Evolutionary conservation across 2,888 invertebrate species (phyloP).

Genomic region (Macrosoma leucophasiata): DNA sequence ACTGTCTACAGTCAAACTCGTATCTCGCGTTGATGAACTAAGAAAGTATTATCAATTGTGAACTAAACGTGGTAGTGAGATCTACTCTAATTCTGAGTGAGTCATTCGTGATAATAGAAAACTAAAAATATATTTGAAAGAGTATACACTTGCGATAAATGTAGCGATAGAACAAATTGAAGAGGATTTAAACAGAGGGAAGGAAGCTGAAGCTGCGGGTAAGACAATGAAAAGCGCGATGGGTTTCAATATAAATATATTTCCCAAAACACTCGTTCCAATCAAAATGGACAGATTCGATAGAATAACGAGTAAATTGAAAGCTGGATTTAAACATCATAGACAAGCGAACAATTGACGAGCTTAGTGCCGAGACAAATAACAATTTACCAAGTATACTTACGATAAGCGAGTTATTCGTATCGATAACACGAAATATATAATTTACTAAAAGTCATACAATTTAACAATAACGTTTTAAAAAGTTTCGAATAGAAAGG

Average conservation of each 20-base stretch:
- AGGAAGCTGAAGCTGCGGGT: conserved; percentile 51
- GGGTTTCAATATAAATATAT: conserved; percentile 69
- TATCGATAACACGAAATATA: conserved; percentile 24
- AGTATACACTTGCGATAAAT: too few species aligned
- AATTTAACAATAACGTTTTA: conserved; percentile 39
- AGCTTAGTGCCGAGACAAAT: conserved; percentile 40
- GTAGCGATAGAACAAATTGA: conserved; percentile 4
- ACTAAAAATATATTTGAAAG: conserved; percentile 5
- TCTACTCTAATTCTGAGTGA: too few species aligned
- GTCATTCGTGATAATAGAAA: neutral
- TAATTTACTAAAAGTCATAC: conserved; percentile 35
- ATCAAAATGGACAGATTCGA: conserved; percentile 66
- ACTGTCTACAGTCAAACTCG: too few species aligned
- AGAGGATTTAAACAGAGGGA: conserved; percentile 28
- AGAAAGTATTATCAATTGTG: too few species aligned
- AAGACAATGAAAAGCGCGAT: conserved; percentile 67
- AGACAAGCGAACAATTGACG: conserved; percentile 48
- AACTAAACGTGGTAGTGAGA: too few species aligned
- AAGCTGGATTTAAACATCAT: conserved; percentile 63
- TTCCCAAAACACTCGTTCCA: conserved; percentile 60
- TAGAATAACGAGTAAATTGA: conserved; percentile 41
- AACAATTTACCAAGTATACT: conserved; percentile 35
- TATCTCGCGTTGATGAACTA: conserved; percentile 1
- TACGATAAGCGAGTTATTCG: conserved; percentile 34
- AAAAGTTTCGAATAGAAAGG: conserved; percentile 47